A percentile compares a stretch with the other conserved stretches of the same genome.
Conservation (phyloP, 2,888 invertebrate species). For the Tortrix viridana region DNA sequence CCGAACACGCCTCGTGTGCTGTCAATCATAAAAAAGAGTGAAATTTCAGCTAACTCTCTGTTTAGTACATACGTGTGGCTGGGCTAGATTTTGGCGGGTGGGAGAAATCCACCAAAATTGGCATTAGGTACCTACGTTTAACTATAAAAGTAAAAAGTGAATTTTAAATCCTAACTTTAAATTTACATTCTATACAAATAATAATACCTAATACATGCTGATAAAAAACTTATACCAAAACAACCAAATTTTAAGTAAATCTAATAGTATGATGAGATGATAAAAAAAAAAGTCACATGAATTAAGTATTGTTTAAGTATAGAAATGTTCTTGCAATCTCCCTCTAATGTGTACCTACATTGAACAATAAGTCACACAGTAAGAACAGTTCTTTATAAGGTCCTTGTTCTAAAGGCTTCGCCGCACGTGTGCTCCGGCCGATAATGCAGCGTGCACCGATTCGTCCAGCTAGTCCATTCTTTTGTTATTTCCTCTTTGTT, state of each 20-base stretch:
- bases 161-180: too few relatives aligned
- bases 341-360: not conserved
- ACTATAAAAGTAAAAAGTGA: not conserved
- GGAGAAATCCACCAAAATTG: conserved; percentile 49
- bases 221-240: too few relatives aligned
- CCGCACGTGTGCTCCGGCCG: conserved; percentile 64
- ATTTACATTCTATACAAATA: too few relatives aligned
- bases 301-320: not conserved
- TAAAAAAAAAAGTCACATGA: too few relatives aligned
- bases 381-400: conserved; percentile 57
- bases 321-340: not conserved
- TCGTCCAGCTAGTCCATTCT: conserved; percentile 74
- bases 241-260: too few relatives aligned
- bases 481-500: conserved; percentile 79
- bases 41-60: conserved; percentile 73
- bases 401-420: conserved; percentile 61
- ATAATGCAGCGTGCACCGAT: conserved; percentile 73
- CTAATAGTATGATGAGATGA: too few relatives aligned
- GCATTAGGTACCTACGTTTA: conserved; percentile 10
- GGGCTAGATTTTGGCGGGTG: conserved; percentile 49
- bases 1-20: conserved; percentile 79
- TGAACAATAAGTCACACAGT: conserved; percentile 28
- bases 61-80: conserved; percentile 61
- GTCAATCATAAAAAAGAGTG: conserved; percentile 78
- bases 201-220: too few relatives aligned